phyloP scores from a whole-genome alignment of 2,113 vertebrate genomes.

The Rattus rattus region DNA sequence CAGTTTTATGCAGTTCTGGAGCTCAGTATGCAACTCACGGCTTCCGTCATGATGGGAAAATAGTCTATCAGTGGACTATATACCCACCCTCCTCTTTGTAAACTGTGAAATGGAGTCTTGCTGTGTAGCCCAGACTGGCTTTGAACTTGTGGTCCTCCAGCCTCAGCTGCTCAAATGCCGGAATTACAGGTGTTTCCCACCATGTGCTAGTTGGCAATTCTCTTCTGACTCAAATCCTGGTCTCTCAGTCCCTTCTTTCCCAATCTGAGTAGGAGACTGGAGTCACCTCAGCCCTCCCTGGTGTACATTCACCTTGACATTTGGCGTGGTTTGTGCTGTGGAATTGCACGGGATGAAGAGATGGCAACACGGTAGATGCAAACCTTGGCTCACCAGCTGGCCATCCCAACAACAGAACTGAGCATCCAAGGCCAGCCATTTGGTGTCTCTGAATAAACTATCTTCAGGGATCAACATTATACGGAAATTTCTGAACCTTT shows the following conservation, averaged over 20 bases:
- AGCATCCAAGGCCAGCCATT: not conserved
- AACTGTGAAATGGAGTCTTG: not conserved
- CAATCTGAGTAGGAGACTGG: not conserved
- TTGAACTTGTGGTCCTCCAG: not conserved
- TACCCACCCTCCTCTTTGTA: not conserved
- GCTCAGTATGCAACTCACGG: not conserved
- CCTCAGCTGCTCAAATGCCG: not conserved
- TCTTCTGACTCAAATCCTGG: not conserved
- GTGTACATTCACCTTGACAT: not conserved
- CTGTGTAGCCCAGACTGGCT: not conserved
- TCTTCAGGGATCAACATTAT: not conserved
- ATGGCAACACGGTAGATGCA: not conserved
- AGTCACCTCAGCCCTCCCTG: not conserved
- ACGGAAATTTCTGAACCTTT: conserved; percentile 7
- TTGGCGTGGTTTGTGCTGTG: not conserved
- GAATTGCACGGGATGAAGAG: not conserved
- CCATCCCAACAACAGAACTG: not conserved
- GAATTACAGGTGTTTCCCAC: not conserved
- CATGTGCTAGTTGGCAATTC: not conserved
- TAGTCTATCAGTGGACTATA: not conserved
- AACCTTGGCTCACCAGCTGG: not conserved
- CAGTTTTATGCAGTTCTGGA: not conserved
- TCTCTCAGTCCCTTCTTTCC: not conserved
- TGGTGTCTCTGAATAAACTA: conserved; percentile 2
- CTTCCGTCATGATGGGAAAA: not conserved